Evolutionary conservation across 1,140 invertebrate genomes (phyloP).

Genomic region (Zaprionus davidi): DNA sequence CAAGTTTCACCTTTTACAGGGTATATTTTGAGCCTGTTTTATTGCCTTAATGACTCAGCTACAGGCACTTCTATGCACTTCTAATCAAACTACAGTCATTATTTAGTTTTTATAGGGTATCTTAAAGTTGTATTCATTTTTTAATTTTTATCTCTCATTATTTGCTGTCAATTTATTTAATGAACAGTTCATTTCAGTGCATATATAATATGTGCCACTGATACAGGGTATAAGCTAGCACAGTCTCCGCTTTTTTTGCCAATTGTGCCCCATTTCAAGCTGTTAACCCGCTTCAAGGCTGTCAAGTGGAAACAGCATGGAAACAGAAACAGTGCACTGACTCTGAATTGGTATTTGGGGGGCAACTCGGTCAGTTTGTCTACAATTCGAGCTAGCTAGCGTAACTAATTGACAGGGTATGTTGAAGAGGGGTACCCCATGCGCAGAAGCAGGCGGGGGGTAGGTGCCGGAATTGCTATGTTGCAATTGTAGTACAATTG

Average conservation of each 20-base stretch:
- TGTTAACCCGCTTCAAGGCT: constrained; percentile 4
- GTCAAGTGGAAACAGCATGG: background rate
- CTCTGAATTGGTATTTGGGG: background rate
- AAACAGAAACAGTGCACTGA: background rate
- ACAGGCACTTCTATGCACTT: background rate
- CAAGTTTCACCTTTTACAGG: background rate
- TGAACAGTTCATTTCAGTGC: too few species aligned
- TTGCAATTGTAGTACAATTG: background rate
- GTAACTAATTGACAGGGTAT: constrained; percentile 46
- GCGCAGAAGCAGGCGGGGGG: background rate
- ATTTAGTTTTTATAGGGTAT: background rate
- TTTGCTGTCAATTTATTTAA: too few species aligned
- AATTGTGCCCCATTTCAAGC: background rate
- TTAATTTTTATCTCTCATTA: too few species aligned
- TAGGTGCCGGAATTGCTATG: background rate
- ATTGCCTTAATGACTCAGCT: too few species aligned
- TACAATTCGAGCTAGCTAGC: constrained; percentile 11
- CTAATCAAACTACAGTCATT: background rate
- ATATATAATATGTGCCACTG: background rate
- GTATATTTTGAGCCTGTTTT: background rate
- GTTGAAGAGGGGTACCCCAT: background rate
- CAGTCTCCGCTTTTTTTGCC: background rate
- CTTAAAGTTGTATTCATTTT: background rate
- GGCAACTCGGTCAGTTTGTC: constrained; percentile 10
- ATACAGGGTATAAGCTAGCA: background rate